Base-by-base conservation (phyloP, 2,888 invertebrate species). In the Antheraea yamamai region DNA sequence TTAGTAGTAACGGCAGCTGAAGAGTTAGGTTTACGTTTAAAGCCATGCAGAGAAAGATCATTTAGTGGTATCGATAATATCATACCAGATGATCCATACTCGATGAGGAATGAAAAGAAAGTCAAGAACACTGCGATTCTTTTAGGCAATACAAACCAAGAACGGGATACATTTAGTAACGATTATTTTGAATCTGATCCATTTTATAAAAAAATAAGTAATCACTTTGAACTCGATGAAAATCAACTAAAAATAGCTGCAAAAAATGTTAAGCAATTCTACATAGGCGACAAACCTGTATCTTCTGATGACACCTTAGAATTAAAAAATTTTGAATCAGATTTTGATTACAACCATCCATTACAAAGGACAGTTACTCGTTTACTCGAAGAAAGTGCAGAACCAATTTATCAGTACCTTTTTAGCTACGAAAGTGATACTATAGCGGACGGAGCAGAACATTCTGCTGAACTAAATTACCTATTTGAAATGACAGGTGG, bases 31-130 rank as follows among this genome's bases (percentile, higher is more conserved):
- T 81, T 94, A 70, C 79, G 85, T 74, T 80, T 94, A 20, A 88
- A 86, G 74, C 92, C 94, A 7, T 95, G 94, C 75, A 91, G 84
- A 76, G 95, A 95, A 82, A 88, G 84, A 77, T 92, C 92, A 6
- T 93, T 91, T 58, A 92, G 92, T 80, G 89, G 92, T 3, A 82
- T 94, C 14, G 87, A 88, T 68, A 94, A 90, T 77, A 90, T 94
- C 76, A 85, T 94, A 55, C 89, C 90, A 80, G 85, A 83, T 73
- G 89, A 92, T 81, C 92, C 93, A 3, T 90, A 84, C 78, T 84
- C 88, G 7, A 79, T 94, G 23, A 85, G 91, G 0, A 94, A 94
- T 78, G 78, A 81, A 72, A 88, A 74, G 73, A 94, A 93, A 87
- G 82, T 94, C 6, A 86, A 82, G 39, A 89, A 88, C 72, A 92